Evolutionary conservation across 2,797 vertebrate species (phyloP).

Genomic region (Schizopygopsis pylzovi): DNA sequence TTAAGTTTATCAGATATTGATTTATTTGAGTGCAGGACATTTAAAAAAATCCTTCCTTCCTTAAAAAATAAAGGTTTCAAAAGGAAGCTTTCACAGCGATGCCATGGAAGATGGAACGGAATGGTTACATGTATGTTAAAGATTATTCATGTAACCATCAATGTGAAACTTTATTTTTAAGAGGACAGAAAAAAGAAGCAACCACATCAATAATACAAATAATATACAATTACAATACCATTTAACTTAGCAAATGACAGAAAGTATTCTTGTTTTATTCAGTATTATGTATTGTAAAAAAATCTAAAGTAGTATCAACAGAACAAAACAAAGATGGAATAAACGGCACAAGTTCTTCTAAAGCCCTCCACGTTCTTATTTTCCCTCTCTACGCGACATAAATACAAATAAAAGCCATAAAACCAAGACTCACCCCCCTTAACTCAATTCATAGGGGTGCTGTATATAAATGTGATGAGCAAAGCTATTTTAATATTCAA

Average conservation of each 20-base stretch:
- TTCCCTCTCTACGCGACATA: not conserved
- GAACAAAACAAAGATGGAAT: not conserved
- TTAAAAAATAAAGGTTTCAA: no score
- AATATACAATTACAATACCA: not conserved
- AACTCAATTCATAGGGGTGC: not conserved
- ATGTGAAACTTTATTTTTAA: no score
- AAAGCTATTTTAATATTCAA: constrained; percentile 44
- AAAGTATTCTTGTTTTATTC: not conserved
- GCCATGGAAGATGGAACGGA: no score
- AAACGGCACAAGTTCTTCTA: not conserved
- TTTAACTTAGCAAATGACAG: not conserved
- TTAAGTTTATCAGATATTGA: no score
- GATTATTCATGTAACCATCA: no score
- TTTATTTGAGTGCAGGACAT: no score
- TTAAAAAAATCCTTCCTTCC: no score
- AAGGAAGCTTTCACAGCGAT: no score
- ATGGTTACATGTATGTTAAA: no score
- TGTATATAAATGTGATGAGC: constrained; percentile 19
- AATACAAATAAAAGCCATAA: constrained; percentile 23
- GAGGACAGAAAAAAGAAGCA: not conserved
- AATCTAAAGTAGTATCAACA: not conserved
- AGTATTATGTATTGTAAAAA: not conserved
- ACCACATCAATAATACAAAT: not conserved
- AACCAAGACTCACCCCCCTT: not conserved
- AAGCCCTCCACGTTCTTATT: not conserved